Evolutionary conservation across 2,797 vertebrate genomes (phyloP).

Genomic region (Heterohyrax brucei): DNA sequence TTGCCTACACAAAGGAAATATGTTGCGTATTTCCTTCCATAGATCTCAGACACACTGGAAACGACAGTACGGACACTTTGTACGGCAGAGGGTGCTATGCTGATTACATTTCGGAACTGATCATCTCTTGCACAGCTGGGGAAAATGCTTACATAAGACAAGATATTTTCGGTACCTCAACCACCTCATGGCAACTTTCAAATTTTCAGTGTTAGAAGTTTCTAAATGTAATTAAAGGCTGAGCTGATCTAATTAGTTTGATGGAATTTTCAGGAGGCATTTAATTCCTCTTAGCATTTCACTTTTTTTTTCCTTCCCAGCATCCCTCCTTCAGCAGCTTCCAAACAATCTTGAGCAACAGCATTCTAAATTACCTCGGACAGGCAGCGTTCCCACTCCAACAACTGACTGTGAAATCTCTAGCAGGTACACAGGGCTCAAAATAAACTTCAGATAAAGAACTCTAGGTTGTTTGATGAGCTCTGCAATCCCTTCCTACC

Average conservation of each 20-base stretch:
- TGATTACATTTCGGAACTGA: neutral
- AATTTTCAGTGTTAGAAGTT: constrained; percentile 67
- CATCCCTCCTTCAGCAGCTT: constrained; percentile 49
- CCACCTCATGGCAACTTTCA: constrained; percentile 22
- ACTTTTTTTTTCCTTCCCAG: constrained; percentile 52
- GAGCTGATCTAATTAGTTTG: constrained; percentile 81
- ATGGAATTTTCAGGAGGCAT: constrained; percentile 79
- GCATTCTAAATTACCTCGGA: constrained; percentile 58
- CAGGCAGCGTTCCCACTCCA: neutral
- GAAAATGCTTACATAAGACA: neutral
- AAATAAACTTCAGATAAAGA: constrained; percentile 39
- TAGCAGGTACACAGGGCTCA: neutral
- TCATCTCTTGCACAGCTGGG: neutral
- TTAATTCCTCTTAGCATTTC: constrained; percentile 71
- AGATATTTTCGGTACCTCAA: neutral
- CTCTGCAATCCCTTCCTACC: neutral
- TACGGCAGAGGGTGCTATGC: neutral
- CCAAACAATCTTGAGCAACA: neutral
- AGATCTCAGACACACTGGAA: neutral
- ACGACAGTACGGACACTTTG: neutral
- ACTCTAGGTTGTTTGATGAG: neutral
- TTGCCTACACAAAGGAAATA: neutral
- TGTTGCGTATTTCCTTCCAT: neutral
- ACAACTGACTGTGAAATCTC: neutral
- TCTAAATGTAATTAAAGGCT: constrained; percentile 79